Base-by-base conservation (phyloP, 2,797 vertebrate species). In the Phrynocephalus guinanensis region DNA sequence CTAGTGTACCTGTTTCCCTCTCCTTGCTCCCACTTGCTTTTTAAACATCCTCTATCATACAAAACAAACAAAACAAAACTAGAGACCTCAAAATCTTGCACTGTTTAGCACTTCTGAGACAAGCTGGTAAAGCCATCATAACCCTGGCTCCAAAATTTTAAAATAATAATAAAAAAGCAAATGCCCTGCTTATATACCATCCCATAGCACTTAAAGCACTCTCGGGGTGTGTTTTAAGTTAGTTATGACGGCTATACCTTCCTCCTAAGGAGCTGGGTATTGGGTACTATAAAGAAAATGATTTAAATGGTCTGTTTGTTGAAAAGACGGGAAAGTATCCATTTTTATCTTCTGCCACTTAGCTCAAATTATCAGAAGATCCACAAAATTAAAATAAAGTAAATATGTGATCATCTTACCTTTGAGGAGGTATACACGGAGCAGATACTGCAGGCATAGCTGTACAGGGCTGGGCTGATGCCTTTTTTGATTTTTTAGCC, bases 351-450 rank as follows among this genome's bases (percentile, higher is more conserved):
- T 15, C 30, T 38, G 10, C 33, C 33, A 60, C 56, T 66, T 48
- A 56, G 16, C 48, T 78, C 16, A 68, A 8, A 78, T 33, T n/a
- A n/a, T 1, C 52, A 78, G 83, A 0, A 22, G 0, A 3, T 52
- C 88, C 79, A 85, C 48, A 3, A 82, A 89, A 77, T 71, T 84
- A 1, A 83, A 81, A 79, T 52, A 24, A 1, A 48, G 11, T 3
- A 38, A 83, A 73, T 50, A 24, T 5, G 82, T 79, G 3, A 8
- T 60, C 15, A 75, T 70, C 96, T 94, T 97, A 99, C 99, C 99
- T 99, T 95, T 99, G 97, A 73, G 97, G 96, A 86, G 99, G 98
- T 86, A 99, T 98, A 85, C 96, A 97, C 81, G 98, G 98, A 83
- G 98, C 97, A 76, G 96, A 95, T 90, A 97, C 96, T 0, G 97